Base-by-base conservation (phyloP, 2,888 invertebrate species). In the Octodonta nipae region DNA sequence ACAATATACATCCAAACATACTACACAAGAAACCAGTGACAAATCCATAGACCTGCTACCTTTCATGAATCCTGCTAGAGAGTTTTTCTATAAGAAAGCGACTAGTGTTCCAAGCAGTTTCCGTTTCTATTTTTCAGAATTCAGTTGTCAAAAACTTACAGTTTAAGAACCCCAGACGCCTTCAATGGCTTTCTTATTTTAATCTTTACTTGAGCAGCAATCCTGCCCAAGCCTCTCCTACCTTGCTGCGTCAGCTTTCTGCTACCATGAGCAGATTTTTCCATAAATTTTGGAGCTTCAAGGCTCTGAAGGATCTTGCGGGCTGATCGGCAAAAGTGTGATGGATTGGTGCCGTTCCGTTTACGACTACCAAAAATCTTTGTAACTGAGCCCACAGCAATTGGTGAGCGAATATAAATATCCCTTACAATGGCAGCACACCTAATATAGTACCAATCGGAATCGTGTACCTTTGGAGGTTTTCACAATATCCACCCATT, bases 301-400 rank as follows among this genome's bases (percentile, higher is more conserved):
- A 98, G 71, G 15, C 88, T 79, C 59, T 95, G 93, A 15, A 98
- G 74, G 3, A 91, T 82, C 64, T 92, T 93, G 45, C 98, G 79
- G 26, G 87, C 85, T 33, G 89, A 85, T 54, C 81, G 73, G 66
- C 88, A 88, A 69, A 87, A 96, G 59, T 95, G 95, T 44, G 91
- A 89, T 22, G 96, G 98, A 35, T 84, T 79, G 17, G 91, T 89
- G 42, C 98, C 98, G 55, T 92, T 91, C 47, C 93, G 84, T 67
- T 92, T 87, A 47, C 92, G 84, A 29, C 88, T 87, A 66, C 96
- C 96, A 61, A 92, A 98, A 54, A 98, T 89, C 63, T 93, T 95
- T 37, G 87, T 87, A 43, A 96, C 83, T 1, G 91, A 82, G 47
- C 92, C 92, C 37, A 96, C 92, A 55, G 96, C 96, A 54, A 88